phyloP scores from a whole-genome alignment of 2,113 vertebrate species.

The Panthera tigris region DNA sequence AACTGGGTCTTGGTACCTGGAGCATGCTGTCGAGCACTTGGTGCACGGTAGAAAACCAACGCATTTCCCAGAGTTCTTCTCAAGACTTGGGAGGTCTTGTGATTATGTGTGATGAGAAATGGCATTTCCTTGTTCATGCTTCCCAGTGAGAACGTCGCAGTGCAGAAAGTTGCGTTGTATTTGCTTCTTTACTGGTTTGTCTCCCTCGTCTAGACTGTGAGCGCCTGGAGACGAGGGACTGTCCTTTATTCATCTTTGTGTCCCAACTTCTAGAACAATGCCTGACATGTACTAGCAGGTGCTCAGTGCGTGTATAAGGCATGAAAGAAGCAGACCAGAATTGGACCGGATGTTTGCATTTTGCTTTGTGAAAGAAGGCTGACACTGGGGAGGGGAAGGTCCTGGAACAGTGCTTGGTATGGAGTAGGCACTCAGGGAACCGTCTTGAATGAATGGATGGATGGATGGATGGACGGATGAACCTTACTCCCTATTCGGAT shows the following conservation, averaged over 20 bases:
- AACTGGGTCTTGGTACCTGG: background rate
- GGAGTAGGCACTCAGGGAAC: background rate
- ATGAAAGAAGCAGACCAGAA: background rate
- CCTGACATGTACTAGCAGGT: background rate
- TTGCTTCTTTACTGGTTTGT: constrained; percentile 11
- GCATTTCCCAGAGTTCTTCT: background rate
- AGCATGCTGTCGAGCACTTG: background rate
- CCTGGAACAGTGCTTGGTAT: background rate
- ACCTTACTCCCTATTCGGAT: background rate
- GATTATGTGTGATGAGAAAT: constrained; percentile 27
- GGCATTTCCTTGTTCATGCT: background rate
- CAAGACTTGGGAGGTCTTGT: background rate
- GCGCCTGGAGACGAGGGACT: background rate
- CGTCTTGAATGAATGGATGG: background rate
- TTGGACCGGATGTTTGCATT: background rate
- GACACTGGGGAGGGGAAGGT: background rate
- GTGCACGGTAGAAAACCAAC: background rate
- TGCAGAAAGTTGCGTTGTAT: background rate
- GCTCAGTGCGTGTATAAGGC: background rate
- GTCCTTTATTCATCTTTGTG: background rate
- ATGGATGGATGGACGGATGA: background rate
- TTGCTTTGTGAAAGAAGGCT: background rate
- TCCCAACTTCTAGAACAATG: background rate
- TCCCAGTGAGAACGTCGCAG: constrained; percentile 13
- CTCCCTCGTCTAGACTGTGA: background rate